Evolutionary conservation across 2,888 invertebrate genomes (phyloP).

Genomic region (Caenorhabditis drosophilae): DNA sequence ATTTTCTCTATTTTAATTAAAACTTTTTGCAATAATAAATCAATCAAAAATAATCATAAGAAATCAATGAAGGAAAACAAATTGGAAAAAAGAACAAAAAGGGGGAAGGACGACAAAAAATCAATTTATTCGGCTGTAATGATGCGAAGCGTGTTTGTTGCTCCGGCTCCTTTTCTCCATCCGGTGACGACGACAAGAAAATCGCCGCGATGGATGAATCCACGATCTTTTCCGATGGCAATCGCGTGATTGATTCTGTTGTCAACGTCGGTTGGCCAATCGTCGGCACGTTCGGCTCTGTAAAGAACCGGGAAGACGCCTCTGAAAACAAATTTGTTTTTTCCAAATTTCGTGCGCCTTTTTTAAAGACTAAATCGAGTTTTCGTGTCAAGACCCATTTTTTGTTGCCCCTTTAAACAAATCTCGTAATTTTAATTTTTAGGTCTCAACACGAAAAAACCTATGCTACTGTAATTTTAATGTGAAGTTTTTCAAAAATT

Average conservation of each 20-base stretch:
- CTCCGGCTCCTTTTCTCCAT: constrained; percentile 76
- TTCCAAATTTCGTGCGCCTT: too few species aligned
- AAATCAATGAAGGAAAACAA: not conserved
- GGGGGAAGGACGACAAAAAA: constrained; percentile 1
- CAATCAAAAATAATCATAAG: not conserved
- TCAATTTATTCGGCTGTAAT: constrained; percentile 60
- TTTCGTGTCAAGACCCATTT: too few species aligned
- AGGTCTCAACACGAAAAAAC: not conserved
- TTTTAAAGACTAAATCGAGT: too few species aligned
- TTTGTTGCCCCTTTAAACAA: too few species aligned
- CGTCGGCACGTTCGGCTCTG: constrained; percentile 71
- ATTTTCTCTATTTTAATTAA: too few species aligned
- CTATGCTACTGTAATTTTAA: too few species aligned
- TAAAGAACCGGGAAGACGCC: constrained; percentile 89
- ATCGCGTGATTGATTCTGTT: constrained; percentile 67
- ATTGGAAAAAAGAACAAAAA: not conserved
- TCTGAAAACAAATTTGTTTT: constrained; percentile 71
- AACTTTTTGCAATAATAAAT: too few species aligned
- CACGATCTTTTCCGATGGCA: constrained; percentile 77
- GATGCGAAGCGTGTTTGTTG: constrained; percentile 72
- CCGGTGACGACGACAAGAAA: constrained; percentile 91
- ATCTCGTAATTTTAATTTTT: too few species aligned
- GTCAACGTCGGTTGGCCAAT: constrained; percentile 92
- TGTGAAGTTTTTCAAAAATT: too few species aligned
- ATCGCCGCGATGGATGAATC: constrained; percentile 86